A percentile compares a stretch with the other conserved stretches of the same genome.
These are phyloP conservation scores for Leptosomus discolor DNA, from an alignment of 2,113 vertebrate genomes.

Conservation along the genomic window DNA sequence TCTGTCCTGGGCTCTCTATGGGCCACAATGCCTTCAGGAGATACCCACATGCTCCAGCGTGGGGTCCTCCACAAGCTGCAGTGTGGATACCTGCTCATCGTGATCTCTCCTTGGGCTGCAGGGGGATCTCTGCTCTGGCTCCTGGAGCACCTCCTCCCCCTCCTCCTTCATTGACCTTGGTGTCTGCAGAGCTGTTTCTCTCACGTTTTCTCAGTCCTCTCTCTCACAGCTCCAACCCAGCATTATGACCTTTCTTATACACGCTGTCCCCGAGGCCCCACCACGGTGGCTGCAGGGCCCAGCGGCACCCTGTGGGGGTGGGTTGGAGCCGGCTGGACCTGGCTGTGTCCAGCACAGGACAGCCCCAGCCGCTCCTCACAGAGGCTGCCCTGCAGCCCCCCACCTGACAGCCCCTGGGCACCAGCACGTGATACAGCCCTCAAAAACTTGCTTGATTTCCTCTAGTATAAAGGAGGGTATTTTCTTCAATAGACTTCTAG, in stretches of 20 bases:
- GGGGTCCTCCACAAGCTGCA: background rate
- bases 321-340: rapidly evolving
- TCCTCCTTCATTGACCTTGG: background rate
- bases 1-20: rapidly evolving
- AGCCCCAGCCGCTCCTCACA: background rate
- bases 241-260: background rate
- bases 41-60: background rate
- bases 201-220: background rate
- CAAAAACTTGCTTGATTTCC: background rate
- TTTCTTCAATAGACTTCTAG: background rate
- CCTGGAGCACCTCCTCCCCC: background rate
- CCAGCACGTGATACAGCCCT: rapidly evolving
- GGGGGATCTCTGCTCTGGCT: rapidly evolving
- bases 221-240: background rate
- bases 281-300: too few relatives aligned
- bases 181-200: background rate
- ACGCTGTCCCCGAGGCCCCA: rapidly evolving
- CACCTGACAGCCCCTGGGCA: rapidly evolving
- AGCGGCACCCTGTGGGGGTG: rapidly evolving
- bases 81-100: background rate
- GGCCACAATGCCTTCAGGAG: background rate
- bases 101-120: rapidly evolving
- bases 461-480: background rate
- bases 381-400: rapidly evolving
- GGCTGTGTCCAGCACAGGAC: rapidly evolving